Evolutionary conservation across 2,797 vertebrate species (phyloP).

Genomic region (Cynodonichthys magdalenae): DNA sequence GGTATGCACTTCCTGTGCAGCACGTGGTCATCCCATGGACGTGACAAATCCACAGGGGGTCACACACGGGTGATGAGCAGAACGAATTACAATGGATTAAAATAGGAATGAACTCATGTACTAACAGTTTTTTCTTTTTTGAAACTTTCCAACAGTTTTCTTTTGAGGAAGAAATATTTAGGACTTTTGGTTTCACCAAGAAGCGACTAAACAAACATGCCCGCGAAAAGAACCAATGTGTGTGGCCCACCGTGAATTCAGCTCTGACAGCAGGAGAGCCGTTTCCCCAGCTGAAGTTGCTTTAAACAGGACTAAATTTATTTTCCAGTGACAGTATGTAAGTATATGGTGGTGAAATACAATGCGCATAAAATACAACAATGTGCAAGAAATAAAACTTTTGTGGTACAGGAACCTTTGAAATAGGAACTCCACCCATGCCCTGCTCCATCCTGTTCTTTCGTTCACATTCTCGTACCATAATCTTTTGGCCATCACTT

Average conservation of each 20-base stretch:
- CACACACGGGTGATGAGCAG: conserved; percentile 34
- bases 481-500: conserved; percentile 62
- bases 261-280: not conserved
- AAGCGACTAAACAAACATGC: conserved; percentile 5
- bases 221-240: not conserved
- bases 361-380: conserved; percentile 14
- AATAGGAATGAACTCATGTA: not conserved
- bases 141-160: not conserved
- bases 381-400: conserved; percentile 2
- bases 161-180: conserved; percentile 2
- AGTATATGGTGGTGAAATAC: not conserved
- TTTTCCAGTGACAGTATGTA: conserved; percentile 27
- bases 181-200: not conserved
- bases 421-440: conserved; percentile 68
- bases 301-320: conserved; percentile 8
- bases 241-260: not conserved
- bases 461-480: conserved; percentile 52
- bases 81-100: not conserved
- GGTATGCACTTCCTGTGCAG: conserved; percentile 70
- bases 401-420: conserved; percentile 46
- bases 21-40: conserved; percentile 61
- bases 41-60: conserved; percentile 37
- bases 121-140: not conserved
- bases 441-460: conserved; percentile 62
- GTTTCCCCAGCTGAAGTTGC: not conserved